Conservation (phyloP, 92 coral and sea anemone species). For the Virgularia gustaviana region DNA sequence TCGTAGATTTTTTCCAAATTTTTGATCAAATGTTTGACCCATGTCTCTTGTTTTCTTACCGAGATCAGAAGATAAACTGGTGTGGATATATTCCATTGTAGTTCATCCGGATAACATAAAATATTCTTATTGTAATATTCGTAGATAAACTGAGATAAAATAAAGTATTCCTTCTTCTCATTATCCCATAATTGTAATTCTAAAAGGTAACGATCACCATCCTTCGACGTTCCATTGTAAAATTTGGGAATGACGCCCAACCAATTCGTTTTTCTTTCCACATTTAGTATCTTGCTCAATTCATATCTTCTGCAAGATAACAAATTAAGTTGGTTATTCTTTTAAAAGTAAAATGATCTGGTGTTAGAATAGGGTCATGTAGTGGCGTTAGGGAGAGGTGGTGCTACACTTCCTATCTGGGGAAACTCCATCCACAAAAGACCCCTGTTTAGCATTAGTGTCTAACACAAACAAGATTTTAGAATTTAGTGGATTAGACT, state of each 20-base stretch:
- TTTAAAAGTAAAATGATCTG: not conserved
- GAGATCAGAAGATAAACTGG: conserved; percentile 51
- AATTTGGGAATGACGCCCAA: conserved; percentile 11
- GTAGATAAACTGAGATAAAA: conserved; percentile 73
- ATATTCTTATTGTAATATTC: conserved; percentile 27
- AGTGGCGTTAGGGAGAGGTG: too few species aligned
- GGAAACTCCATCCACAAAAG: conserved; percentile 1
- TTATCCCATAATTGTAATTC: conserved; percentile 58
- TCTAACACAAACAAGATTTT: too few species aligned
- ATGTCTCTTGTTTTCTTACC: conserved; percentile 50
- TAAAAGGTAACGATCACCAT: conserved; percentile 55
- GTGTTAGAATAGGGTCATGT: not conserved
- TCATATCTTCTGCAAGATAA: conserved; percentile 53
- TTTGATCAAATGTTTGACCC: conserved; percentile 62
- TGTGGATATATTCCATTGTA: conserved; percentile 62
- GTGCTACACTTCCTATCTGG: not conserved
- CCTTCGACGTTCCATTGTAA: conserved; percentile 13
- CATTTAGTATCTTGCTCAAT: conserved; percentile 48
- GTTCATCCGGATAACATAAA: conserved; percentile 63
- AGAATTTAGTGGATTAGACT: too few species aligned
- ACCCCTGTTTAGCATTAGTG: too few species aligned
- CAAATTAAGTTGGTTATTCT: conserved; percentile 19
- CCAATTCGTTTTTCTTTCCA: conserved; percentile 70
- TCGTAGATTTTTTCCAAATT: conserved; percentile 58
- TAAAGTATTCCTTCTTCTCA: conserved; percentile 32